These are phyloP conservation scores for Vultur gryphus DNA, from an alignment of 2,797 vertebrate species.

Conservation along the genomic window DNA sequence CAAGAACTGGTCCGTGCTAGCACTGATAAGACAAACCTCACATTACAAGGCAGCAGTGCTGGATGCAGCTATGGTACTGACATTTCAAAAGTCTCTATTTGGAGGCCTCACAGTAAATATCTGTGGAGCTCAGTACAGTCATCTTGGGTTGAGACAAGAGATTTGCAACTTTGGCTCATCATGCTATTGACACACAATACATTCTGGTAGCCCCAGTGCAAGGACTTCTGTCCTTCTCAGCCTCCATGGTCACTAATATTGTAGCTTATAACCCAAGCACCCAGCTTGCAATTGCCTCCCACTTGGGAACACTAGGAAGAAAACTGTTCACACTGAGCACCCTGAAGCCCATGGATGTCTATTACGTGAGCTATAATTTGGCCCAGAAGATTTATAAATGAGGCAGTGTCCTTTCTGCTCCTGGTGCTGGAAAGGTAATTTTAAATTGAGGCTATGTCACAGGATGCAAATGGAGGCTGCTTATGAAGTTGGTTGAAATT, in stretches of 20 bases:
- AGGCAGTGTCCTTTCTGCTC: not conserved
- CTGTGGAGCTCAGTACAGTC: not conserved
- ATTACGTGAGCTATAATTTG: not conserved
- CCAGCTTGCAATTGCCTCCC: not conserved
- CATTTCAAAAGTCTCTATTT: not conserved
- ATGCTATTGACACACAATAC: rapidly evolving
- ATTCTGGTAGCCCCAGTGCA: not conserved
- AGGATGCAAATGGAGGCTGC: not conserved
- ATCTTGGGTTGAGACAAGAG: not conserved
- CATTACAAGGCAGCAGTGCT: not conserved
- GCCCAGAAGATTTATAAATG: not conserved
- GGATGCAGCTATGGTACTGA: not conserved
- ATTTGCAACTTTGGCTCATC: not conserved
- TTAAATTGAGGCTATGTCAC: not conserved
- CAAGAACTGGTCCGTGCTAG: not conserved
- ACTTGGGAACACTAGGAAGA: not conserved
- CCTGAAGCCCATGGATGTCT: not conserved
- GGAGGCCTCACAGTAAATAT: not conserved
- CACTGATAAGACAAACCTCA: not conserved
- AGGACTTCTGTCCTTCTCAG: not conserved
- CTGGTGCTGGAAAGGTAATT: not conserved
- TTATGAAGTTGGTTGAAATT: not conserved
- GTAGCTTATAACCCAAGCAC: not conserved
- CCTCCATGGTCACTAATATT: not conserved
- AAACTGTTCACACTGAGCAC: not conserved